phyloP scores from a whole-genome alignment of 2,888 invertebrate species.

The Ecliptopera silaceata region DNA sequence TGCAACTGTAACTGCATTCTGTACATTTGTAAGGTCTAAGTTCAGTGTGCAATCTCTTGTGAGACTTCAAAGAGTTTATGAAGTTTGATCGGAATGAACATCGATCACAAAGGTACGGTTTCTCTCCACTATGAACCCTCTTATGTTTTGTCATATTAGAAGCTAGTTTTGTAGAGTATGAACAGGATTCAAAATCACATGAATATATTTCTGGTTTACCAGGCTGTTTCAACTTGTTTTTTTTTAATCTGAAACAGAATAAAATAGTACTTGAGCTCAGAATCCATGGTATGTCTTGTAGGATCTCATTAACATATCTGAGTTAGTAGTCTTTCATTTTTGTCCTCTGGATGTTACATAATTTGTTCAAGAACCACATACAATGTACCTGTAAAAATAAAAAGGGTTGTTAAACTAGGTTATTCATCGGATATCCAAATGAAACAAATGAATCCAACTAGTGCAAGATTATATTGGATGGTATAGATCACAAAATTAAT shows the following conservation, averaged over 20 bases:
- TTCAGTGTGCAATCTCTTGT: slow-evolving; percentile 69
- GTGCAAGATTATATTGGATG: too few relatives aligned
- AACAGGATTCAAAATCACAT: slow-evolving; percentile 79
- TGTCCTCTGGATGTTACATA: too few relatives aligned
- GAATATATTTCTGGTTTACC: slow-evolving; percentile 69
- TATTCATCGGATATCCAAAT: too few relatives aligned
- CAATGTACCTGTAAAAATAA: too few relatives aligned
- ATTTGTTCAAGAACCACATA: too few relatives aligned
- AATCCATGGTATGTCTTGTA: too few relatives aligned
- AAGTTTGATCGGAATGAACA: slow-evolving; percentile 76
- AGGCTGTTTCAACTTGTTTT: slow-evolving; percentile 57
- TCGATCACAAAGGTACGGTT: slow-evolving; percentile 73
- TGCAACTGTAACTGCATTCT: slow-evolving; percentile 69
- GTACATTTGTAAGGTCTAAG: slow-evolving; percentile 70
- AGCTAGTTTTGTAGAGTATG: slow-evolving; percentile 77
- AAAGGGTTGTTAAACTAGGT: too few relatives aligned
- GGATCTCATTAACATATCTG: too few relatives aligned
- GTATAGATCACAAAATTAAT: too few relatives aligned
- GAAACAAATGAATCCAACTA: too few relatives aligned
- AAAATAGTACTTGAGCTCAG: background rate
- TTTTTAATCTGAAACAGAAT: slow-evolving; percentile 36
- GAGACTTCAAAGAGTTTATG: slow-evolving; percentile 72
- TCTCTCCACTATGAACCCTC: slow-evolving; percentile 70
- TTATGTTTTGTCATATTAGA: slow-evolving; percentile 76
- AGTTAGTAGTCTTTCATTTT: too few relatives aligned